Evolutionary conservation across 2,113 vertebrate species (phyloP).

Genomic region (Erythrocercus mccallii): DNA sequence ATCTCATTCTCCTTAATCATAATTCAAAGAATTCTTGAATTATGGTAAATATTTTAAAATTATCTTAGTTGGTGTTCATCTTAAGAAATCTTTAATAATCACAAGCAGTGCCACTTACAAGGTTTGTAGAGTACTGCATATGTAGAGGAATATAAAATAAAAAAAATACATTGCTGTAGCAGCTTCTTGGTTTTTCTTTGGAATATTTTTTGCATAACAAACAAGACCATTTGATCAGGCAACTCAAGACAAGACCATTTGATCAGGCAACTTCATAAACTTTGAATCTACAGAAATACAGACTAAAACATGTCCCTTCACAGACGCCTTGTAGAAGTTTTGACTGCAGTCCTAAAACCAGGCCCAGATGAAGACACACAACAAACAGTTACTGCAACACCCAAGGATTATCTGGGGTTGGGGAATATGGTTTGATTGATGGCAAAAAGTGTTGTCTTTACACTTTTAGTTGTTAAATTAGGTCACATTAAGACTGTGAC

Average conservation of each 20-base stretch:
- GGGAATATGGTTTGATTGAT: neutral
- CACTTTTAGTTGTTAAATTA: neutral
- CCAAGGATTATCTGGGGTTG: neutral
- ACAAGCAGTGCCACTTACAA: neutral
- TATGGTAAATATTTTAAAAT: slow-evolving; percentile 40
- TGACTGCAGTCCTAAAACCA: neutral
- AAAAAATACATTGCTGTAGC: neutral
- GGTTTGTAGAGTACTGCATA: neutral
- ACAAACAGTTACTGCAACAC: neutral
- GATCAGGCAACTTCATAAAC: neutral
- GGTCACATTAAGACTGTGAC: neutral
- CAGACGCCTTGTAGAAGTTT: neutral
- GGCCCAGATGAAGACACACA: neutral
- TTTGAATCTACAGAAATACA: neutral
- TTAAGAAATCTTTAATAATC: slow-evolving; percentile 38
- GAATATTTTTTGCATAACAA: neutral
- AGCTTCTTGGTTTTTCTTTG: neutral
- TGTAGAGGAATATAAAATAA: neutral
- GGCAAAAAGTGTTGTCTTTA: neutral
- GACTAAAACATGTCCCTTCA: neutral
- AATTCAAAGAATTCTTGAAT: slow-evolving; percentile 37
- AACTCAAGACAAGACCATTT: neutral
- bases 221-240: neutral
- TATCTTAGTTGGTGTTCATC: slow-evolving; percentile 18
- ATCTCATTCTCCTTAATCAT: neutral